Evolutionary conservation across 2,113 vertebrate species (phyloP), one percentile per base, ranked within the genome.

Genomic region (Cisticola juncidis): DNA sequence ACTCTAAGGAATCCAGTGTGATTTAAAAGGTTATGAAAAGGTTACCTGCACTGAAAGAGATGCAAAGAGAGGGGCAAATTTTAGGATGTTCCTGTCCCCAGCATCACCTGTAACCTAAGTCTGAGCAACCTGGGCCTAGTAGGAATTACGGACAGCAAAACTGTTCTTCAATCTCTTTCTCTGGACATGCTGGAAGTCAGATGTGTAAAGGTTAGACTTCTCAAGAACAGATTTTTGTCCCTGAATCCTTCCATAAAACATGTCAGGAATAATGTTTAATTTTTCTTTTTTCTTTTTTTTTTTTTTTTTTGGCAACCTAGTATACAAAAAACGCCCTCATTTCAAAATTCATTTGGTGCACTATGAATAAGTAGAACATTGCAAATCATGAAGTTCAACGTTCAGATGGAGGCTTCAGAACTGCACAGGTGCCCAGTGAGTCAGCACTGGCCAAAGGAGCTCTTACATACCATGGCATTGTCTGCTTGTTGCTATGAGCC

Each of bases 261-360:
- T 12, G 19, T 6, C 2, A 5, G 16, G 2, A 45, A 44, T 47
- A 58, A 45, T 1, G 0, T 58, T 83, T 9, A 0, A 2, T 33
- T 21, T 44, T 19, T 9, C 1, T 76, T 51, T 25, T 29, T 19
- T 18, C 3, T 29, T 54, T 23, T n/a, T 13, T 33, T 23, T 23
- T 57, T 33, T 11, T 15, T 9, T 47, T 64, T 70, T 66, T 18
- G n/a, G n/a, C n/a, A 24, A 69, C 5, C 9, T 5, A 38, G 7
- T 12, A 35, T 40, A 24, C 26, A 29, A 57, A 14, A 85, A 28
- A 42, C 0, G 5, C 12, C 5, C 29, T 38, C 29, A 5, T 69
- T 81, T 86, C 10, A 38, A 48, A 13, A 23, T 53, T 61, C 3
- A 21, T 42, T 80, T 69, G 9, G 5, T 45, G 14, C 9, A 29